phyloP scores from a whole-genome alignment of 2,888 invertebrate species.

The Drosophila diplacantha region DNA sequence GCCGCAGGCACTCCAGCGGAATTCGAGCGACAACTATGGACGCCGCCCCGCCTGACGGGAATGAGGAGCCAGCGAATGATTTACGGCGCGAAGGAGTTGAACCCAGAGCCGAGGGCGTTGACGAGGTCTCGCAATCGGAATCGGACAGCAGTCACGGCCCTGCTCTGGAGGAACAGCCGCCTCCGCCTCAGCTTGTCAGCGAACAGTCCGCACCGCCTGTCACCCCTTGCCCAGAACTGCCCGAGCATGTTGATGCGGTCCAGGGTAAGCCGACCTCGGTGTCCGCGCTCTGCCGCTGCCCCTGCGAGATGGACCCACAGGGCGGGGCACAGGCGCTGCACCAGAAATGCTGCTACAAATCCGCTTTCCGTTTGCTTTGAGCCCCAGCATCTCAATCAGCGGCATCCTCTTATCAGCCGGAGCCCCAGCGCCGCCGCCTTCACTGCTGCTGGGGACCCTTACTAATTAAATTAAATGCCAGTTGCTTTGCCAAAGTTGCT shows the following conservation, averaged over 20 bases:
- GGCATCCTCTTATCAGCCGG: constrained; percentile 39
- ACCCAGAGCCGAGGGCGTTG: constrained; percentile 16
- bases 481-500: constrained; percentile 48
- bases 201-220: constrained; percentile 15
- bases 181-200: constrained; percentile 3
- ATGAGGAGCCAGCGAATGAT: constrained; percentile 78
- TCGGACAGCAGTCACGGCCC: constrained; percentile 25
- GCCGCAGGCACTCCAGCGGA: constrained; percentile 12
- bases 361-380: constrained; percentile 46
- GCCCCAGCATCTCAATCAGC: constrained; percentile 45
- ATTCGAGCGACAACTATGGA: constrained; percentile 15
- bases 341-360: constrained; percentile 39
- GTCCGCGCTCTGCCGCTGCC: constrained; percentile 27
- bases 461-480: constrained; percentile 62
- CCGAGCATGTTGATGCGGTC: constrained; percentile 25
- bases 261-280: constrained; percentile 30
- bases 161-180: background rate
- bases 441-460: background rate
- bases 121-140: constrained; percentile 12
- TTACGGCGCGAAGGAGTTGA: constrained; percentile 69
- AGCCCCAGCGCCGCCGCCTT: constrained; percentile 5
- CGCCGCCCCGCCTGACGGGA: constrained; percentile 25
- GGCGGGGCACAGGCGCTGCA: constrained; percentile 21
- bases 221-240: constrained; percentile 11
- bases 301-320: constrained; percentile 30